These are phyloP conservation scores for Umimayanthus chanpuru DNA, from an alignment of 92 coral and sea anemone species.

Conservation along the genomic window DNA sequence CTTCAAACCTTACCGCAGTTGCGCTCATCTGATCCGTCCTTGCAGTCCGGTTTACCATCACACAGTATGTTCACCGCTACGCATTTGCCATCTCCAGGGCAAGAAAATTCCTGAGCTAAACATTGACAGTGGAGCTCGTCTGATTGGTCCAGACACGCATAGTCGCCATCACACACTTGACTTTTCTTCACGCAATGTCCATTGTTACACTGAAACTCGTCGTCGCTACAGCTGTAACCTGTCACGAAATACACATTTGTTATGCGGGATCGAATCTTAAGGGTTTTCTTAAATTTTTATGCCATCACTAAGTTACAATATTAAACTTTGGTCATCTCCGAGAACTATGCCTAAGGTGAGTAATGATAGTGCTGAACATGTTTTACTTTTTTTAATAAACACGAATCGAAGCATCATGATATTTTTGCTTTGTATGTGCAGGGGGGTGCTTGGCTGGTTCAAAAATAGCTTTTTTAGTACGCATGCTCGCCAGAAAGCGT, in stretches of 20 bases:
- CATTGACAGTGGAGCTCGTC: conserved; percentile 74
- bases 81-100: conserved; percentile 59
- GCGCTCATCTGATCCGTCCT: conserved; percentile 75
- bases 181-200: conserved; percentile 61
- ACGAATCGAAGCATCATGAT: too few species aligned
- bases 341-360: too few species aligned
- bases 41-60: conserved; percentile 56
- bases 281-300: too few species aligned
- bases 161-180: conserved; percentile 74
- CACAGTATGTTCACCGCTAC: conserved; percentile 55
- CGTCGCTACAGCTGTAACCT: conserved; percentile 54
- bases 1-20: conserved; percentile 61
- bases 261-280: neutral
- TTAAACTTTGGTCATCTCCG: too few species aligned
- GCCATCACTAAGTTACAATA: too few species aligned
- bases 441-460: too few species aligned
- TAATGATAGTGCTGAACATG: too few species aligned
- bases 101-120: conserved; percentile 51
- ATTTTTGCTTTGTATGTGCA: too few species aligned
- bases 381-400: too few species aligned
- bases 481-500: too few species aligned
- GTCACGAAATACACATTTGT: neutral
- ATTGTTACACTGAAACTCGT: conserved; percentile 65
- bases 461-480: too few species aligned
- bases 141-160: conserved; percentile 66